Evolutionary conservation across 2,797 vertebrate genomes (phyloP).

Genomic region (Ptychobarbus kaznakovi): DNA sequence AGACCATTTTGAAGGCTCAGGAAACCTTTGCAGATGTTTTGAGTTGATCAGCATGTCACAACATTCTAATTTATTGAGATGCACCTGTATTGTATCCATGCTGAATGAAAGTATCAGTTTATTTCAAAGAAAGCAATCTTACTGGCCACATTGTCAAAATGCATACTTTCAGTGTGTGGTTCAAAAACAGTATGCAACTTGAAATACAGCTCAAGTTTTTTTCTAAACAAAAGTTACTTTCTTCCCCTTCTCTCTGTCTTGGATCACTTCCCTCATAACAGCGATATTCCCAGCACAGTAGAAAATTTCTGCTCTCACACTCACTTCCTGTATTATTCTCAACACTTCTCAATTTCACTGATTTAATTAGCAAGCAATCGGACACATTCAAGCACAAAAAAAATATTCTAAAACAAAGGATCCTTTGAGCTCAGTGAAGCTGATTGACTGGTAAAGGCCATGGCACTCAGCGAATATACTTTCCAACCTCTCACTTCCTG

Average conservation of each 20-base stretch:
- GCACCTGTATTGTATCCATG: neutral
- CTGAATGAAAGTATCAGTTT: neutral
- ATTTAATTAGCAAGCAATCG: constrained; percentile 67
- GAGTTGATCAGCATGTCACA: no score
- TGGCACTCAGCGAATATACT: constrained; percentile 58
- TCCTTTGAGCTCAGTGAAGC: constrained; percentile 53
- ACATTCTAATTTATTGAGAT: no score
- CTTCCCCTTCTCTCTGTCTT: neutral
- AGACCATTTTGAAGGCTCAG: no score
- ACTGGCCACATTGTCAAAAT: neutral
- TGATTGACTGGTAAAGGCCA: constrained; percentile 50
- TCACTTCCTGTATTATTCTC: constrained; percentile 23
- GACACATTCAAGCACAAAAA: constrained; percentile 53
- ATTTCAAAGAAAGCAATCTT: neutral
- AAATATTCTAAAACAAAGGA: constrained; percentile 57
- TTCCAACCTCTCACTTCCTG: constrained; percentile 59
- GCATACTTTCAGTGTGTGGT: neutral
- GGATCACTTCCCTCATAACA: constrained; percentile 23
- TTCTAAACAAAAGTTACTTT: neutral
- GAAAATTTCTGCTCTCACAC: neutral
- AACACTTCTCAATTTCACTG: constrained; percentile 52
- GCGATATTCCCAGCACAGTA: neutral
- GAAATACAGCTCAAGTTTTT: neutral
- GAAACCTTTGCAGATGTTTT: no score
- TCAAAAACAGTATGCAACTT: neutral